Evolutionary conservation across 2,888 invertebrate species (phyloP), one percentile per base, ranked within the genome.

Genomic region (Listrodromus nycthemerus): DNA sequence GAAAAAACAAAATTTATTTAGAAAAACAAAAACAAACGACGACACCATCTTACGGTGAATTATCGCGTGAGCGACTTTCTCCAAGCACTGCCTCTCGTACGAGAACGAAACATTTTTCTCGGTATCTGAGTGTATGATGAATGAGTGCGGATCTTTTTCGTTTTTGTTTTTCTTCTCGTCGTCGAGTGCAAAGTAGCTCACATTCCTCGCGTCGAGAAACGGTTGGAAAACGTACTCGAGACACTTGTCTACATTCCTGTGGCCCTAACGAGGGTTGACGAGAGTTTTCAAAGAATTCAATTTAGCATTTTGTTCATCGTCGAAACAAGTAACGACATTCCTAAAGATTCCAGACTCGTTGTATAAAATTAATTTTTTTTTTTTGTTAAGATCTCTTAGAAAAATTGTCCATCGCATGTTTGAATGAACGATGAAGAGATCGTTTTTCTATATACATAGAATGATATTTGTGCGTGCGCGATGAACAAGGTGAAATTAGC

Each of bases 61-160:
- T n/a, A 76, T 75, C 81, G 81, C 69, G 7, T n/a, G 65, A 67
- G 83, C 86, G 86, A 88, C 84, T 82, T 87, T 88, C 79, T 85
- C 84, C 81, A 88, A 89, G 85, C 90, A 90, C 90, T 90, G 90
- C 90, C 90, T 87, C 87, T 80, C 87, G 84, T 85, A 82, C 85
- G 86, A 86, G 77, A 86, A 86, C 55, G 37, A 73, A 69, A 30
- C 45, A 27, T 67, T 87, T 75, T 70, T 82, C 65, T 74, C 58
- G 71, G 78, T 88, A 79, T 79, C 82, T 58, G 63, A 63, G 61
- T 83, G 66, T 83, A 67, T 27, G 33, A 80, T 30, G 41, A 52
- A 76, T 58, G 80, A 73, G 52, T 77, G 48, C 16, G 48, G 69
- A 78, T 7, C 55, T 10, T 65, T 74, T 27, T 45, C 27, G 13